phyloP scores from a whole-genome alignment of 2,888 invertebrate species.

The Phyllotreta striolata region DNA sequence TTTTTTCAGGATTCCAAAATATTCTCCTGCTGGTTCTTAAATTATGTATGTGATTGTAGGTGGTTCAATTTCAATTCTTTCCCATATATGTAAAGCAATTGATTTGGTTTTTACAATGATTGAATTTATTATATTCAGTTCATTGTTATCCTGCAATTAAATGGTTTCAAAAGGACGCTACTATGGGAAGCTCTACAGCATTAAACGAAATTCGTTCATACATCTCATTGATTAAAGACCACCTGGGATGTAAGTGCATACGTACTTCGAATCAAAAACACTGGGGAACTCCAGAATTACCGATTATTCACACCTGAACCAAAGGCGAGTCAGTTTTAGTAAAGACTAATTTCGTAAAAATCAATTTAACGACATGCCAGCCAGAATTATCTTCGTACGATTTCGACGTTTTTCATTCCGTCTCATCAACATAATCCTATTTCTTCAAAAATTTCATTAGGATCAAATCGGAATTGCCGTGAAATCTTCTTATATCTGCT shows the following conservation, averaged over 20 bases:
- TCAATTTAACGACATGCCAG: constrained; percentile 17
- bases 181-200: no score
- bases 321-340: not conserved
- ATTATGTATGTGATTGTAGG: constrained; percentile 3
- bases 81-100: no score
- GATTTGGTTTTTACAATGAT: no score
- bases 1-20: constrained; percentile 1
- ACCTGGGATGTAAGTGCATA: constrained; percentile 4
- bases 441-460: constrained; percentile 21
- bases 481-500: constrained; percentile 25
- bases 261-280: not conserved
- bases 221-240: constrained; percentile 14
- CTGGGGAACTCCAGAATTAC: constrained; percentile 4
- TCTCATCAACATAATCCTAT: constrained; percentile 15
- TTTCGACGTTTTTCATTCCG: constrained; percentile 4
- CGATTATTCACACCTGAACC: constrained; percentile 15
- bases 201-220: no score
- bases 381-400: constrained; percentile 2
- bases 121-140: no score
- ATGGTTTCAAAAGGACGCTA: no score
- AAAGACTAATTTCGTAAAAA: constrained; percentile 13
- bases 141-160: no score
- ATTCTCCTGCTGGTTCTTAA: not conserved
- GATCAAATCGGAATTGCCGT: constrained; percentile 24
- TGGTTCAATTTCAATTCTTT: no score